Evolutionary conservation across 2,797 vertebrate species (phyloP).

Genomic region (Catamblyrhynchus diadema): DNA sequence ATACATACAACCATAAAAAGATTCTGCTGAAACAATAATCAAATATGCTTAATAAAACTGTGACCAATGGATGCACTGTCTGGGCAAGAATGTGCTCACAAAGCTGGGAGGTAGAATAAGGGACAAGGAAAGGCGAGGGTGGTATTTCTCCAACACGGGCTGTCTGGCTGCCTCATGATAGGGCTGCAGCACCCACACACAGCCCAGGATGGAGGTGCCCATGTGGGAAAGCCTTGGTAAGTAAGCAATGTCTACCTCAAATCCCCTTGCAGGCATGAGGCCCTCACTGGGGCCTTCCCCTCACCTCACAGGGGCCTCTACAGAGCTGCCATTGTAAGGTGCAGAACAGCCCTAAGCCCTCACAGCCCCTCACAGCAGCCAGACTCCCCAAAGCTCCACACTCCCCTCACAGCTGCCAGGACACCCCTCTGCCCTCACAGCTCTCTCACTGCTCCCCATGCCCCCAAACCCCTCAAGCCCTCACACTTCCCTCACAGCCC

Average conservation of each 20-base stretch:
- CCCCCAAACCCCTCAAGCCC: too few relatives aligned
- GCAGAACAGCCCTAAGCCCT: not conserved
- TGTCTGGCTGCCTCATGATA: rapidly evolving
- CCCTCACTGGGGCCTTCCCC: not conserved
- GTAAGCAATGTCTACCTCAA: not conserved
- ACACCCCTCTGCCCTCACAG: not conserved
- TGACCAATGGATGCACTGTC: not conserved
- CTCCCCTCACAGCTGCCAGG: not conserved
- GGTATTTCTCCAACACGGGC: not conserved
- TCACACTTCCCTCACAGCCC: not conserved
- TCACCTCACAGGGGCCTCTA: rapidly evolving
- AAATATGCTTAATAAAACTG: not conserved
- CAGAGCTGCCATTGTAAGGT: not conserved
- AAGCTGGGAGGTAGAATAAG: not conserved
- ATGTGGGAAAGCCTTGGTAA: not conserved
- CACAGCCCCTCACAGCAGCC: too few relatives aligned
- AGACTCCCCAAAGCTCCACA: too few relatives aligned
- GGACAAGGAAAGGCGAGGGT: rapidly evolving
- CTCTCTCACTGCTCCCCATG: not conserved
- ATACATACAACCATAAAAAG: not conserved
- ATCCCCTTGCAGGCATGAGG: not conserved
- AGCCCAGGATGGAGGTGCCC: rapidly evolving
- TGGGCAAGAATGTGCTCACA: not conserved
- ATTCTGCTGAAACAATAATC: not conserved
- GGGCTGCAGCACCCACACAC: not conserved